Percentiles rank a stretch among this genome's conserved stretches.
These are phyloP conservation scores for Periophthalmodon schlosseri DNA, from an alignment of 2,113 vertebrate genomes.

Conservation along the genomic window DNA sequence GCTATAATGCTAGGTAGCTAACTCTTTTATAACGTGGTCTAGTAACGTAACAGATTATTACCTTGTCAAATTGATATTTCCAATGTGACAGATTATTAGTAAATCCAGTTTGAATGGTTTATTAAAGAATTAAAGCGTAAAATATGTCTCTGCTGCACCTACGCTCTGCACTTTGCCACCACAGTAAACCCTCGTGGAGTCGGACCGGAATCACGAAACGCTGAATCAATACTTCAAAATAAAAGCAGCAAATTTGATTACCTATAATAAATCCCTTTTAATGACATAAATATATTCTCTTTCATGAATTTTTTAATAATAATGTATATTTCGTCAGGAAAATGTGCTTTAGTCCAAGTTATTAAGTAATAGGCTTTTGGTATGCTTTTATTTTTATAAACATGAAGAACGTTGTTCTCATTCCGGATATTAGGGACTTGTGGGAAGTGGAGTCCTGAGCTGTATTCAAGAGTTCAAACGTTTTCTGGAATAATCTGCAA, in stretches of 20 bases:
- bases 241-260: not conserved
- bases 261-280: not conserved
- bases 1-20: not conserved
- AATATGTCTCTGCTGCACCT: not conserved
- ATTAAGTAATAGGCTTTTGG: not conserved
- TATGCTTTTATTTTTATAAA: not conserved
- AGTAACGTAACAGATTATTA: not conserved
- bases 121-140: not conserved
- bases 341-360: no score
- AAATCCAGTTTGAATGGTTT: conserved; percentile 1
- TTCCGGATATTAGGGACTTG: not conserved
- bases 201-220: not conserved
- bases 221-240: not conserved
- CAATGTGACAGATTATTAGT: not conserved
- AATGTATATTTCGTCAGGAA: not conserved
- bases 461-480: not conserved
- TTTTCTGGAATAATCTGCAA: not conserved
- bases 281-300: not conserved
- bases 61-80: not conserved
- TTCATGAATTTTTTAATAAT: not conserved
- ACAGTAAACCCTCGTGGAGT: conserved; percentile 4
- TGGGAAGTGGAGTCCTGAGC: conserved; percentile 6
- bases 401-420: not conserved
- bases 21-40: not conserved
- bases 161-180: not conserved